Conservation (phyloP, 2,888 invertebrate genomes). For the Tortricodes alternella region DNA sequence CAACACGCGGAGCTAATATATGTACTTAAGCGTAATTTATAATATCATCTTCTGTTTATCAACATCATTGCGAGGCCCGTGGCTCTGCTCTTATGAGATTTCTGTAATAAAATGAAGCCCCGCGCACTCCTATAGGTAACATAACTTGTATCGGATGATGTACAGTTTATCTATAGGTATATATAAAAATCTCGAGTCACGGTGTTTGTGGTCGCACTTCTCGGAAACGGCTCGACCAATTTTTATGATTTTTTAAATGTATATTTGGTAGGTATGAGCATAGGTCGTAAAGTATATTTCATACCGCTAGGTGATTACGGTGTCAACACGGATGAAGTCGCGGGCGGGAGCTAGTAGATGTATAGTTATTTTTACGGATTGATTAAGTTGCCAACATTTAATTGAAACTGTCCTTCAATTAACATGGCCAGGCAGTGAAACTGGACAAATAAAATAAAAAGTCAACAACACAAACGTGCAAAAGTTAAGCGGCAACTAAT, state of each 20-base stretch:
- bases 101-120: slow-evolving; percentile 36
- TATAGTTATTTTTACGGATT: slow-evolving; percentile 34
- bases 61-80: slow-evolving; percentile 15
- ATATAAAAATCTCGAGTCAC: no score
- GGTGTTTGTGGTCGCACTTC: no score
- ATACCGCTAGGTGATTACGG: neutral
- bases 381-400: slow-evolving; percentile 39
- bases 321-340: neutral
- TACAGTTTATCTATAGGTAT: no score
- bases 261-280: no score
- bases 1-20: slow-evolving; percentile 34
- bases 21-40: slow-evolving; percentile 34
- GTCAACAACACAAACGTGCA: slow-evolving; percentile 58
- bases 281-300: no score
- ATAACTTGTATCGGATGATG: no score
- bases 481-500: slow-evolving; percentile 75
- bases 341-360: no score
- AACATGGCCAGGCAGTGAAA: slow-evolving; percentile 44
- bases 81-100: slow-evolving; percentile 32
- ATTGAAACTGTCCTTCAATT: slow-evolving; percentile 43
- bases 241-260: no score
- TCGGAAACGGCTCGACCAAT: no score
- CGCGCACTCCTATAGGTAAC: slow-evolving; percentile 26
- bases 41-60: slow-evolving; percentile 29
- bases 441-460: slow-evolving; percentile 53